These are phyloP conservation scores for Melitaea cinxia DNA, from an alignment of 1,140 invertebrate species.

Conservation along the genomic window DNA sequence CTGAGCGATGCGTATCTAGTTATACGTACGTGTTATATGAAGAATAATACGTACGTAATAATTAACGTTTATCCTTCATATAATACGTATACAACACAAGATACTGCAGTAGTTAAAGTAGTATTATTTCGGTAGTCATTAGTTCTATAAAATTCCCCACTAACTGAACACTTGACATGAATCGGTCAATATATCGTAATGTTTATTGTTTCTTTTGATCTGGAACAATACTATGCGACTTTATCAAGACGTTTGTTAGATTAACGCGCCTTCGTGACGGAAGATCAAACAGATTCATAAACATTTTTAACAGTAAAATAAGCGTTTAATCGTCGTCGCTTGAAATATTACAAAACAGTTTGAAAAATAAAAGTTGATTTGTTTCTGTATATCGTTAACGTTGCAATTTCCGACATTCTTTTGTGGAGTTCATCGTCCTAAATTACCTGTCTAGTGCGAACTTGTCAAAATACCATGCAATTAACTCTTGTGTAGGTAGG, in stretches of 20 bases:
- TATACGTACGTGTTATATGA: no score
- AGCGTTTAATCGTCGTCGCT: constrained; percentile 51
- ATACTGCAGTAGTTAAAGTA: constrained; percentile 20
- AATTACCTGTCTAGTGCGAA: constrained; percentile 58
- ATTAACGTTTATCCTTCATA: neutral
- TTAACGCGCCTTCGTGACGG: constrained; percentile 46
- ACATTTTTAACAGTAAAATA: constrained; percentile 59
- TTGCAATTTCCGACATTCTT: constrained; percentile 35
- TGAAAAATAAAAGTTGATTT: constrained; percentile 40
- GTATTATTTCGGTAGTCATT: constrained; percentile 61
- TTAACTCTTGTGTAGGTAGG: constrained; percentile 53
- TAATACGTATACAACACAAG: constrained; percentile 13
- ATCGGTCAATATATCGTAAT: constrained; percentile 63
- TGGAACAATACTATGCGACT: constrained; percentile 54
- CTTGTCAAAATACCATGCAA: constrained; percentile 63
- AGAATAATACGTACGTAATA: no score
- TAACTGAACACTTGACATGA: constrained; percentile 60
- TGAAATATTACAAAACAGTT: constrained; percentile 23
- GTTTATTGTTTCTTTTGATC: constrained; percentile 74
- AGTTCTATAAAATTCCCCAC: constrained; percentile 53
- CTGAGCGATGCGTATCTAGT: neutral
- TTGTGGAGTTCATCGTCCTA: constrained; percentile 51
- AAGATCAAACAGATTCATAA: constrained; percentile 67
- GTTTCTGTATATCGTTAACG: constrained; percentile 32
- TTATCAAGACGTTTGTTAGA: constrained; percentile 60